Evolutionary conservation across 2,888 invertebrate genomes (phyloP).

Genomic region (Amiota minor): DNA sequence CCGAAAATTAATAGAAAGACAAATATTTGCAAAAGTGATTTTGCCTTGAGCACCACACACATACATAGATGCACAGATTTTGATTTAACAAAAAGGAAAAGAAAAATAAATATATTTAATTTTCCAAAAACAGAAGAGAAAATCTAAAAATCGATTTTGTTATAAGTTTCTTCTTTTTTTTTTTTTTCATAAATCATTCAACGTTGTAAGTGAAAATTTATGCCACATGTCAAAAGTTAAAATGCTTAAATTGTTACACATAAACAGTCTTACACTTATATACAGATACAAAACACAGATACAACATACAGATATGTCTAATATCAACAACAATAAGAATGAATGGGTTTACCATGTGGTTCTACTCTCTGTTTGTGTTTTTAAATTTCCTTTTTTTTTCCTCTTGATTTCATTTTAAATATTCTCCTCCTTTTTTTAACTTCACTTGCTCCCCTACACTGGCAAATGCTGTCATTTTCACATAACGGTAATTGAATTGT

Average conservation of each 20-base stretch:
- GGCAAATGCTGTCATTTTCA: slow-evolving; percentile 2
- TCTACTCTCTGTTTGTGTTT: not conserved
- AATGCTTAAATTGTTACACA: not conserved
- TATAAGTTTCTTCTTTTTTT: not conserved
- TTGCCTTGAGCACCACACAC: not conserved
- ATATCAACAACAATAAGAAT: not conserved
- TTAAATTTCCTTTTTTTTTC: not conserved
- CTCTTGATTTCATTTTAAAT: not conserved
- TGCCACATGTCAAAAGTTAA: slow-evolving; percentile 2
- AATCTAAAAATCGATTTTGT: not conserved
- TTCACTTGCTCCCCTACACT: slow-evolving; percentile 39
- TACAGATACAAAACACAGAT: not conserved
- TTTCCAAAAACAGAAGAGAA: not conserved
- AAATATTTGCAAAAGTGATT: not conserved
- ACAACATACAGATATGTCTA: not conserved
- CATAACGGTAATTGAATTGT: slow-evolving; percentile 59
- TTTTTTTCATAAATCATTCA: not conserved
- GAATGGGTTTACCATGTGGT: not conserved
- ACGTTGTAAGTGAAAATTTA: not conserved
- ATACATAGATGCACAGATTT: not conserved
- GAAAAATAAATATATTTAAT: not conserved
- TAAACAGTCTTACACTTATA: not conserved
- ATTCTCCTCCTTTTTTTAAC: too few relatives aligned
- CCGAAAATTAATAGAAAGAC: slow-evolving; percentile 15
- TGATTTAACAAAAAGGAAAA: not conserved